A percentile compares a stretch with the other conserved stretches of the same genome.
These are phyloP conservation scores for Picathartes gymnocephalus DNA, from an alignment of 2,113 vertebrate species.

Conservation along the genomic window DNA sequence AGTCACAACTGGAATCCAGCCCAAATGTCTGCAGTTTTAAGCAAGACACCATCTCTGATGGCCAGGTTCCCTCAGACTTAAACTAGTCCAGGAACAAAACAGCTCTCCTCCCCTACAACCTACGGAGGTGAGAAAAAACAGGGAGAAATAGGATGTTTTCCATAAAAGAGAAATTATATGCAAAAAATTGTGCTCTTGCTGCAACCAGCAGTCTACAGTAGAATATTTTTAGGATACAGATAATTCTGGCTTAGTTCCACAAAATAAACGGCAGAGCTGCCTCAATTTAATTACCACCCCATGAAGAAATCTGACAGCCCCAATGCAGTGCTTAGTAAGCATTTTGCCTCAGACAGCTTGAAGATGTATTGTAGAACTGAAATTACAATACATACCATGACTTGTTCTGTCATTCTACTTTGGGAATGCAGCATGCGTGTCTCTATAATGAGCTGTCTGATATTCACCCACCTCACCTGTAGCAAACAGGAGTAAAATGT, in stretches of 20 bases:
- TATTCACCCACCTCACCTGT: constrained; percentile 69
- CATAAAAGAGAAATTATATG: constrained; percentile 4
- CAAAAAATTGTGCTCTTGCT: constrained; percentile 1
- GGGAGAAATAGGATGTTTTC: not conserved
- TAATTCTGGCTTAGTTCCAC: constrained; percentile 63
- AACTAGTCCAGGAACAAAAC: not conserved
- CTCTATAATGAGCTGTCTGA: constrained; percentile 73
- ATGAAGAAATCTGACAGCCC: constrained; percentile 66
- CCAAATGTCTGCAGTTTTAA: not conserved
- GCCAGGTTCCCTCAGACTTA: not conserved
- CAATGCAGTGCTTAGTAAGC: constrained; percentile 68
- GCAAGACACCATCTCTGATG: not conserved
- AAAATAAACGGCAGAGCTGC: constrained; percentile 50
- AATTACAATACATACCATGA: constrained; percentile 63
- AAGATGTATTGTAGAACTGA: constrained; percentile 55
- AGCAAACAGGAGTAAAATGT: constrained; percentile 57
- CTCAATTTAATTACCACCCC: constrained; percentile 70
- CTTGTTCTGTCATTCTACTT: constrained; percentile 65
- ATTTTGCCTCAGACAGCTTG: constrained; percentile 64
- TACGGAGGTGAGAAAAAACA: not conserved
- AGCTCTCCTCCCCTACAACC: not conserved
- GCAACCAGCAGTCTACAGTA: not conserved
- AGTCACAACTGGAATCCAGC: not conserved
- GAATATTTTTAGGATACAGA: constrained; percentile 56
- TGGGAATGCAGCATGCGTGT: constrained; percentile 52